Evolutionary conservation across 2,888 invertebrate genomes (phyloP), one percentile per base, ranked within the genome.

Genomic region (Arctia plantaginis): DNA sequence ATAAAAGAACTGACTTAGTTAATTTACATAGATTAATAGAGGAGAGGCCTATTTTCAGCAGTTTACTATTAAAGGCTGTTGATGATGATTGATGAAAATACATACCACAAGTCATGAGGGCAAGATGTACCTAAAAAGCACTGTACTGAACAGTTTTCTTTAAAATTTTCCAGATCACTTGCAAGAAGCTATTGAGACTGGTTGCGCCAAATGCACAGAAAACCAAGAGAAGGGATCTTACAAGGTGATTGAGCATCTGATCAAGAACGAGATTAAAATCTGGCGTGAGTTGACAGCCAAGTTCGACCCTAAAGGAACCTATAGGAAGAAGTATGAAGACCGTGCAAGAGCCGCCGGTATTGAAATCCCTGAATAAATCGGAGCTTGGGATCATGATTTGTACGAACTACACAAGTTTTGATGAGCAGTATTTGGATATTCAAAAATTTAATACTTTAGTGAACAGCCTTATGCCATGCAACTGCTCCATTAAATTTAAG

Each of bases 171-270:
- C 91, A 97, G 97, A 94, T 33, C 86, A 96, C 55, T 89, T 98
- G 15, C 97, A 97, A 44, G 98, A 98, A 76, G 98, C 97, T 0
- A 90, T 98, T 65, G 92, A 95, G 79, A 97, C 96, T 10, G 97
- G 97, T 70, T 98, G 98, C 89, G 85, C 87, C 72, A 97, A 97
- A 88, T 98, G 98, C 88, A 97, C 96, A 41, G 96, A 97, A 55
- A 94, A 94, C 39, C 98, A 98, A 88, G 96, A 95, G 86, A 88
- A 91, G 7, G 97, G 97, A 66, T 96, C 97, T 59, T 96, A 96
- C 86, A 97, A 96, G 80, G 96, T 97, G 12, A 96, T 98, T 51
- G 95, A 96, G 30, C 96, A 95, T 85, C 93, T 98, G 78, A 97
- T 97, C 81, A 96, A 97, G 79, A 94, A 97, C 69, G 97, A 97